Evolutionary conservation across 2,888 invertebrate species (phyloP).

Genomic region (Nemotelus nigrinus): DNA sequence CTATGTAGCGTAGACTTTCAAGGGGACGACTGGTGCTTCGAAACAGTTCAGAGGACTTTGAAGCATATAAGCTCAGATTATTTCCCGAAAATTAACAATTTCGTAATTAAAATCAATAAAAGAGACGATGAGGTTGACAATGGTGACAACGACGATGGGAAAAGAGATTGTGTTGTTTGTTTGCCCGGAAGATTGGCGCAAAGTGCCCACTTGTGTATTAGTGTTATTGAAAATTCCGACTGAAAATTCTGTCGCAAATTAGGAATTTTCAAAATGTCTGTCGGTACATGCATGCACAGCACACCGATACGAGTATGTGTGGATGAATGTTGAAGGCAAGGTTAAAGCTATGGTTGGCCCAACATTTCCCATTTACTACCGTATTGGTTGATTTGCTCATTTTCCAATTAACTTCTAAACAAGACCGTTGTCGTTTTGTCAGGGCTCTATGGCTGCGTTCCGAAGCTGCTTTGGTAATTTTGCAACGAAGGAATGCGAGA

Average conservation of each 20-base stretch:
- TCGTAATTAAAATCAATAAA: constrained; percentile 65
- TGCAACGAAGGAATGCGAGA: background rate
- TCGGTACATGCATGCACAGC: too few relatives aligned
- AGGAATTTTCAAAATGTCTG: background rate
- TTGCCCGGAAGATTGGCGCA: constrained; percentile 13
- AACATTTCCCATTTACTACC: too few relatives aligned
- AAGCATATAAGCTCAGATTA: constrained; percentile 37
- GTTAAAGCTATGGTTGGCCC: too few relatives aligned
- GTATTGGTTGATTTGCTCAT: constrained; percentile 24
- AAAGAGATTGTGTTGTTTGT: constrained; percentile 27
- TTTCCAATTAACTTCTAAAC: constrained; percentile 4
- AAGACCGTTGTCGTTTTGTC: background rate
- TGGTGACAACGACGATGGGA: too few relatives aligned
- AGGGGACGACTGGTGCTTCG: background rate
- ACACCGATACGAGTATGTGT: too few relatives aligned
- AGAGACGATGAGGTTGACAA: constrained; percentile 18
- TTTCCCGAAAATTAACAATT: constrained; percentile 64
- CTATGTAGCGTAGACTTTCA: constrained; percentile 20
- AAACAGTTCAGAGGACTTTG: background rate
- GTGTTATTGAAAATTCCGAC: constrained; percentile 21
- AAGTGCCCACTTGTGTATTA: constrained; percentile 5
- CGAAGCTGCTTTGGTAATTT: too few relatives aligned
- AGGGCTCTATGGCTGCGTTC: too few relatives aligned
- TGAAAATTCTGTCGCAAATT: background rate
- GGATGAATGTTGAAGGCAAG: too few relatives aligned